A percentile compares a stretch with the other conserved stretches of the same genome.
Conservation (phyloP, 2,113 vertebrate species). For the Osmerus mordax region DNA sequence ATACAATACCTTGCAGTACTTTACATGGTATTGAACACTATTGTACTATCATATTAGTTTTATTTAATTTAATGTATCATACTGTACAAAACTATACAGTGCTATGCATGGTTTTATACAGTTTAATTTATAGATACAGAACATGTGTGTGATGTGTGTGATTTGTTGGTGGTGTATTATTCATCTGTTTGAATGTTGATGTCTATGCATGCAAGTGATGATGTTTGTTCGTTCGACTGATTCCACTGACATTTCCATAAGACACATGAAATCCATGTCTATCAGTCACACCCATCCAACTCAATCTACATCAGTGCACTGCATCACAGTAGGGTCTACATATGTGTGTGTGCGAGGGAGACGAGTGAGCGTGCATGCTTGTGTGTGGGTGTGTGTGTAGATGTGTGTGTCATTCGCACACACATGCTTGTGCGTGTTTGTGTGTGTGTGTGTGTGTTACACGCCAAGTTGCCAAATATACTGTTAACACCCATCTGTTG, state of each 20-base stretch:
- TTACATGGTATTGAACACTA: too few relatives aligned
- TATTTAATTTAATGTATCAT: too few relatives aligned
- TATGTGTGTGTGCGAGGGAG: not conserved
- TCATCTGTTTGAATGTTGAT: not conserved
- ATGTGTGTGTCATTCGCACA: too few relatives aligned
- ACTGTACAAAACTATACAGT: too few relatives aligned
- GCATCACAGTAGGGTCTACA: not conserved
- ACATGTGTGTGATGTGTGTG: not conserved
- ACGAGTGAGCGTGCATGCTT: too few relatives aligned
- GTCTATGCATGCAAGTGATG: not conserved
- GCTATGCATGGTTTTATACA: too few relatives aligned
- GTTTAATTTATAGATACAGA: conserved; percentile 28
- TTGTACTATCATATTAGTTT: too few relatives aligned
- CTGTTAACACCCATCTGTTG: conserved; percentile 44
- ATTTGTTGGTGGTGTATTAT: not conserved
- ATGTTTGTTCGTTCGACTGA: not conserved
- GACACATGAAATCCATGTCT: not conserved
- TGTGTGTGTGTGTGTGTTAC: not conserved
- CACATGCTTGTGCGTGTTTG: too few relatives aligned
- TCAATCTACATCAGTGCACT: not conserved
- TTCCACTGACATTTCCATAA: not conserved
- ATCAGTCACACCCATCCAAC: not conserved
- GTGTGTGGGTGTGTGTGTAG: not conserved
- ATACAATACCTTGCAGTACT: too few relatives aligned
- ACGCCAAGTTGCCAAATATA: conserved; percentile 45